A percentile compares a stretch with the other conserved stretches of the same genome.
Conservation (phyloP, 2,888 invertebrate genomes). For the Rhorus exstirpatorius region DNA sequence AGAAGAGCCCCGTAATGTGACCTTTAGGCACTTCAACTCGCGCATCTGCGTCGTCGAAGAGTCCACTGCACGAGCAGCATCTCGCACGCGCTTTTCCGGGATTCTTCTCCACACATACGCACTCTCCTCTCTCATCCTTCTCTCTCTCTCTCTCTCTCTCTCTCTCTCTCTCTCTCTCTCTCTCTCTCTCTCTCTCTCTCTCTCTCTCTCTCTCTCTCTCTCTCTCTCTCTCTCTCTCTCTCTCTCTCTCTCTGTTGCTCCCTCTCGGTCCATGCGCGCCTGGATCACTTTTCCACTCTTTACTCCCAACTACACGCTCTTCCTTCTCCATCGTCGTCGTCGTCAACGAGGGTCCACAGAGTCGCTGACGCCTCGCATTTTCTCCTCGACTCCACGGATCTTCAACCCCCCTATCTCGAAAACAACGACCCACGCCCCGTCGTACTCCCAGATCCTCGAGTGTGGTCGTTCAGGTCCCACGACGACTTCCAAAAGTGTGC, state of each 20-base stretch:
- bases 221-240: slow-evolving; percentile 11
- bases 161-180: slow-evolving; percentile 10
- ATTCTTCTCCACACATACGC: slow-evolving; percentile 41
- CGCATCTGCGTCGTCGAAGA: slow-evolving; percentile 61
- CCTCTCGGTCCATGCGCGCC: slow-evolving; percentile 26
- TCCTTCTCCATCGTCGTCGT: slow-evolving; percentile 42
- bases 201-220: slow-evolving; percentile 21
- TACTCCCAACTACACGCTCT: slow-evolving; percentile 7
- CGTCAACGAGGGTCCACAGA: slow-evolving; percentile 36
- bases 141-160: slow-evolving; percentile 22
- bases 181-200: slow-evolving; percentile 4
- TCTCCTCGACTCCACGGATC: slow-evolving; percentile 52
- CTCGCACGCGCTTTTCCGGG: slow-evolving; percentile 63
- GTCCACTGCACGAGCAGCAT: slow-evolving; percentile 23
- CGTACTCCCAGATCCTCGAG: slow-evolving; percentile 31
- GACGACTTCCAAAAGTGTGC: slow-evolving; percentile 4
- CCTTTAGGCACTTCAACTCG: slow-evolving; percentile 54
- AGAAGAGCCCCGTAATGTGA: slow-evolving; percentile 53
- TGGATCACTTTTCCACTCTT: slow-evolving; percentile 21
- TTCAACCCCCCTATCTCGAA: slow-evolving; percentile 31
- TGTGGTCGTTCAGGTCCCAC: slow-evolving; percentile 32
- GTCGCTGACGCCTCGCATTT: slow-evolving; percentile 64
- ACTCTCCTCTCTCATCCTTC: slow-evolving; percentile 26
- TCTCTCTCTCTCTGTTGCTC: slow-evolving; percentile 19
- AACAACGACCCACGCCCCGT: slow-evolving; percentile 49